Conservation (phyloP, 2,888 invertebrate genomes). For the Plagiodera versicolora region DNA sequence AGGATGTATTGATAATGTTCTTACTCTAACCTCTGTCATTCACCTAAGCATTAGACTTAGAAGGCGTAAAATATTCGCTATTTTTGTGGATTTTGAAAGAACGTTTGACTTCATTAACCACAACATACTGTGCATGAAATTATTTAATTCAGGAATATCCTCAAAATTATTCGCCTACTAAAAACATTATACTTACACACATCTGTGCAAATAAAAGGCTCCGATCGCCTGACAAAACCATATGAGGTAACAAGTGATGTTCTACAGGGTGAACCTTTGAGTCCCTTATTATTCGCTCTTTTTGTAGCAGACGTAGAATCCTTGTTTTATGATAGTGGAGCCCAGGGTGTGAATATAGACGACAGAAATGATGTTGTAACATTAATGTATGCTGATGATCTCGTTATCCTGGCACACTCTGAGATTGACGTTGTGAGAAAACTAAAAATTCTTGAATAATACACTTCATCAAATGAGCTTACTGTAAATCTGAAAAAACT, state of each 20-base stretch:
- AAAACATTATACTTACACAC: background rate
- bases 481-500: no score
- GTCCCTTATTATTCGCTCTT: background rate
- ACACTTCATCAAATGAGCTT: no score
- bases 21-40: background rate
- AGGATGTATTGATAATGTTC: background rate
- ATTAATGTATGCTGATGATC: no score
- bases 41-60: background rate
- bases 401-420: no score
- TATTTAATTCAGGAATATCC: background rate
- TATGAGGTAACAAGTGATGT: slow-evolving; percentile 3
- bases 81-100: background rate
- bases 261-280: background rate
- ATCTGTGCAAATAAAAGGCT: slow-evolving; percentile 3
- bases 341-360: background rate
- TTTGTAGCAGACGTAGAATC: background rate
- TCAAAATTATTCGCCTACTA: background rate
- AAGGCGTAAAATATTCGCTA: background rate
- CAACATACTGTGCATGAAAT: background rate
- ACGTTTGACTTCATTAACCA: background rate
- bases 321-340: no score
- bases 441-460: no score
- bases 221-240: background rate
- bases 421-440: no score
- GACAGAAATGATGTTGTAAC: background rate